Base-by-base conservation (phyloP, 2,888 invertebrate genomes). In the Himalopsyche japonica region DNA sequence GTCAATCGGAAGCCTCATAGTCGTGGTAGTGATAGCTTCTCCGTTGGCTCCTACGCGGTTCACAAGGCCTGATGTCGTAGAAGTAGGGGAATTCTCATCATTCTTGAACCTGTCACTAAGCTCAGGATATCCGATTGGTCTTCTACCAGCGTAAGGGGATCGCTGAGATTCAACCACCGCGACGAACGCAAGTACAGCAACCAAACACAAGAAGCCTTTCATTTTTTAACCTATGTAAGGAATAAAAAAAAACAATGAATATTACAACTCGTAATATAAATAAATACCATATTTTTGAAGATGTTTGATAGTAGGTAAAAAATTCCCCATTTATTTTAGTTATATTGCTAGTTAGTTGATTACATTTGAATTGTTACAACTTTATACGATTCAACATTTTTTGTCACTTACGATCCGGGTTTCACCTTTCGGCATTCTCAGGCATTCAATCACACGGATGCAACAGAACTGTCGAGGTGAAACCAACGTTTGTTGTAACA, bases 111-210 rank as follows among this genome's bases (percentile, higher is more conserved):
- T 89, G 84, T 89, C 89, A 80, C 92, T 93, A 48, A 93, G 90
- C 78, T 91, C 92, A 83, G 94, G 95, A 86, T 93, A 93, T n/a
- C 94, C 94, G 27, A 93, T 93, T 0, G 94, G 91, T 8, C 91
- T 89, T 0, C 90, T 88, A 10, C 94, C 94, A 5, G 95, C 95
- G 88, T 94, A 96, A 79, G 93, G 93, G 0, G 95, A 94, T 32
- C 95, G 92, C 89, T 95, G 95, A 1, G 92, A 92, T 79, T 90
- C 87, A 2, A 89, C 89, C 27, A 90, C n/a, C 30, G 88, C 88
- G 15, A 89, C 87, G 24, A 90, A 81, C 48, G 88, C 86, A 37
- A 92, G 87, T 37, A 90, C 82, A 4, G 88, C 37, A 85, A 89
- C 88, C n/a, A n/a, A 88, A 88, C 89, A 88, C n/a, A 87, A 87